These are phyloP conservation scores for Leucopternis melanops DNA, from an alignment of 2,113 vertebrate genomes.

Conservation along the genomic window DNA sequence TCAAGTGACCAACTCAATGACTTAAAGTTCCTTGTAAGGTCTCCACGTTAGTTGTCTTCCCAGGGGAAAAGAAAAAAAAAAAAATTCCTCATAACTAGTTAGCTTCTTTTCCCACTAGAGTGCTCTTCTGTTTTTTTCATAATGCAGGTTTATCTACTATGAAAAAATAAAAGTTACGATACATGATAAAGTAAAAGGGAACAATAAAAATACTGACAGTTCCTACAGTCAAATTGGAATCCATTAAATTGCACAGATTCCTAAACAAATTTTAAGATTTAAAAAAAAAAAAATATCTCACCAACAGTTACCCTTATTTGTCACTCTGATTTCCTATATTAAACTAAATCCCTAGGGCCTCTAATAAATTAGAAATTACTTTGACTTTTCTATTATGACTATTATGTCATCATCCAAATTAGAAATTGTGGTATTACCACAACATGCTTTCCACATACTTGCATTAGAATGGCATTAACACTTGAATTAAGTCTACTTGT, in stretches of 20 bases:
- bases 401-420: background rate
- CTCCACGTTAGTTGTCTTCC: background rate
- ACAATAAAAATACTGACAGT: background rate
- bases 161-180: background rate
- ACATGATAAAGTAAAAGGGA: background rate
- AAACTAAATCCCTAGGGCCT: background rate
- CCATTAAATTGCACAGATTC: background rate
- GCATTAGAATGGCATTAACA: slow-evolving; percentile 10
- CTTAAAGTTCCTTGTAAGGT: background rate
- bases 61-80: background rate
- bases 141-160: background rate
- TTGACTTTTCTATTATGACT: background rate
- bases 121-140: background rate
- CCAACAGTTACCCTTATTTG: background rate
- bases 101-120: background rate
- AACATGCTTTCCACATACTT: background rate
- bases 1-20: background rate
- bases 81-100: too few species aligned
- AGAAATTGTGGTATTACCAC: background rate
- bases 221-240: background rate
- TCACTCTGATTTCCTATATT: slow-evolving; percentile 9
- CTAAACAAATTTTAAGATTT: background rate
- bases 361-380: background rate
- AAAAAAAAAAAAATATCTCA: background rate
- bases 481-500: slow-evolving; percentile 54